These are phyloP conservation scores for Chelon labrosus DNA, from an alignment of 2,797 vertebrate genomes.

Conservation along the genomic window DNA sequence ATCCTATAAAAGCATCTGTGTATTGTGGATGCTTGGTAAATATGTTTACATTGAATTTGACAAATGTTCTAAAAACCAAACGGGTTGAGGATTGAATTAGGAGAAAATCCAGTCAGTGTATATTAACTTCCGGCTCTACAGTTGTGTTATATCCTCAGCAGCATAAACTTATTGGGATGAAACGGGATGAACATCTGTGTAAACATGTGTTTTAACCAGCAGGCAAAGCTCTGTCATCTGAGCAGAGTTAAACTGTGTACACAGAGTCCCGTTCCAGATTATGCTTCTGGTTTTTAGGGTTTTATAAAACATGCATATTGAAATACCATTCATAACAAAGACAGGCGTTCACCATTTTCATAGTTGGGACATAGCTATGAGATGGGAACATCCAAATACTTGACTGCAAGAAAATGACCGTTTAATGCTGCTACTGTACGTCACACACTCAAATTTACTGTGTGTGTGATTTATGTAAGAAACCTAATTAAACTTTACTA, in stretches of 20 bases:
- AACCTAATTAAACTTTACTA: neutral
- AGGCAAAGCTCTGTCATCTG: neutral
- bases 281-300: slow-evolving; percentile 23
- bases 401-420: neutral
- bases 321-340: slow-evolving; percentile 37
- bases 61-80: neutral
- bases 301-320: slow-evolving; percentile 12
- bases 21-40: neutral
- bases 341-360: neutral
- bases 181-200: neutral
- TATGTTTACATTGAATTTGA: too few species aligned
- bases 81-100: neutral
- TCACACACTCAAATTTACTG: neutral
- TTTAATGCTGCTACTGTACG: neutral
- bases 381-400: neutral
- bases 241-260: neutral
- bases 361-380: neutral
- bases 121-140: neutral
- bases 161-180: neutral
- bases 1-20: neutral
- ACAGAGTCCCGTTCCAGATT: slow-evolving; percentile 9
- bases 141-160: neutral
- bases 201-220: neutral
- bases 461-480: neutral
- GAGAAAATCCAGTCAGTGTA: neutral